phyloP scores from a whole-genome alignment of 64 coral and sea anemone species.

The Dendronephthya gigantea region DNA sequence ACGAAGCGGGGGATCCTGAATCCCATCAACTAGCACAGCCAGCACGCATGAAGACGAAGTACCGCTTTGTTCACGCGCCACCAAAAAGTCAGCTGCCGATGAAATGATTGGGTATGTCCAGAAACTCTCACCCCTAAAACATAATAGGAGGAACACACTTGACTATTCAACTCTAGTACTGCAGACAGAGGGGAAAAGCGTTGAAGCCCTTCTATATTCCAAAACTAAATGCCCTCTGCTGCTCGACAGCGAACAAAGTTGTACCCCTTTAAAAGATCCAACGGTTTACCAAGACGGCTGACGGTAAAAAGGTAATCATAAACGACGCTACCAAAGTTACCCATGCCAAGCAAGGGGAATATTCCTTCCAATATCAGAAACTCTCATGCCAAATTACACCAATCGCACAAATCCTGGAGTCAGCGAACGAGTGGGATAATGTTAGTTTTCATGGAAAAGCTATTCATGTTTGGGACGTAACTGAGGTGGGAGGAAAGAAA shows the following conservation, averaged over 20 bases:
- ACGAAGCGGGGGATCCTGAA: too few relatives aligned
- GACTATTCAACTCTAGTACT: constrained; percentile 31
- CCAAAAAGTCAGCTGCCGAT: too few relatives aligned
- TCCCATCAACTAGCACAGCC: too few relatives aligned
- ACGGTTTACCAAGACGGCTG: constrained; percentile 17
- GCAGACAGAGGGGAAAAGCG: constrained; percentile 24
- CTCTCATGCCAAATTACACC: background rate
- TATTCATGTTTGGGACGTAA: background rate
- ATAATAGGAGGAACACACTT: constrained; percentile 23
- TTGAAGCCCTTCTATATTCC: constrained; percentile 27
- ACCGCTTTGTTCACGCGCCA: too few relatives aligned
- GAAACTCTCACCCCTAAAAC: constrained; percentile 30
- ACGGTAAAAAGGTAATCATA: constrained; percentile 35
- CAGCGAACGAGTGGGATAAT: background rate
- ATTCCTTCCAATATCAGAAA: constrained; percentile 38
- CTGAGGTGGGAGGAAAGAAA: background rate
- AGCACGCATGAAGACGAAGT: too few relatives aligned
- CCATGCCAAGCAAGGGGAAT: constrained; percentile 18
- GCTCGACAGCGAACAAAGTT: constrained; percentile 27
- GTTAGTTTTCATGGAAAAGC: background rate
- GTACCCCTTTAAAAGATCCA: constrained; percentile 21
- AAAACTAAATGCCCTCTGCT: constrained; percentile 32
- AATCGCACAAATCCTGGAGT: background rate
- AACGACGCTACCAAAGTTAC: constrained; percentile 36
- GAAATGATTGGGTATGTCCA: constrained; percentile 35